Evolutionary conservation across 2,797 vertebrate species (phyloP).

Genomic region (Sebastes ruberrimus): DNA sequence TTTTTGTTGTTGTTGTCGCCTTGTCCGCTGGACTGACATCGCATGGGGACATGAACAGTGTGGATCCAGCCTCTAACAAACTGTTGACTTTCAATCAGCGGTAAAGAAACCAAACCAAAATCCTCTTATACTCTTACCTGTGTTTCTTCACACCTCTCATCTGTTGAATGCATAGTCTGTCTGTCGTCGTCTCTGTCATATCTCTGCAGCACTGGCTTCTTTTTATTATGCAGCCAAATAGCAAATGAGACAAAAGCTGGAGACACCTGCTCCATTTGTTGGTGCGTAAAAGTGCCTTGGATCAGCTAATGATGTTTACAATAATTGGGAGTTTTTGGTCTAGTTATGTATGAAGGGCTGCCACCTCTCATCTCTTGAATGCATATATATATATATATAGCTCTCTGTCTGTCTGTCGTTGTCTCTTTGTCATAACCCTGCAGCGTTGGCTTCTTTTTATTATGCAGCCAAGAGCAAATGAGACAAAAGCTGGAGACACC

Average conservation of each 20-base stretch:
- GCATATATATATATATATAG: background rate
- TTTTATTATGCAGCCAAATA: constrained; percentile 12
- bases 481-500: constrained; percentile 24
- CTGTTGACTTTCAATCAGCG: constrained; percentile 90
- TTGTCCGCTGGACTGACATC: constrained; percentile 74
- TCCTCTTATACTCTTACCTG: constrained; percentile 2
- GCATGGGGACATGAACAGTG: constrained; percentile 86
- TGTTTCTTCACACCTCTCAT: constrained; percentile 57
- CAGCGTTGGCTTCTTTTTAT: constrained; percentile 33
- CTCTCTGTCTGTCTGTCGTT: background rate
- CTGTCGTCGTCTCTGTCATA: background rate
- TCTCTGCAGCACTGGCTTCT: constrained; percentile 46
- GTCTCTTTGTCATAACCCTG: constrained; percentile 30
- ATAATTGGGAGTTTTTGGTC: constrained; percentile 12
- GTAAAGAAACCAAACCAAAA: constrained; percentile 66
- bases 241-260: constrained; percentile 9
- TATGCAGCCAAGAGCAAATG: constrained; percentile 9
- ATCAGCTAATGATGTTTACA: background rate
- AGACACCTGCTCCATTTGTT: constrained; percentile 37
- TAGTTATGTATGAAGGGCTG: constrained; percentile 7
- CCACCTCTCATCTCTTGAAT: constrained; percentile 70
- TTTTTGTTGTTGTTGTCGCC: constrained; percentile 40
- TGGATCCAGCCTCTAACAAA: constrained; percentile 86
- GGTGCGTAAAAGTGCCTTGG: constrained; percentile 29
- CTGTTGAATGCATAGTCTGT: constrained; percentile 62